A percentile compares a stretch with the other conserved stretches of the same genome.
Conservation (phyloP, 2,888 invertebrate genomes). For the Xestia sexstrigata region DNA sequence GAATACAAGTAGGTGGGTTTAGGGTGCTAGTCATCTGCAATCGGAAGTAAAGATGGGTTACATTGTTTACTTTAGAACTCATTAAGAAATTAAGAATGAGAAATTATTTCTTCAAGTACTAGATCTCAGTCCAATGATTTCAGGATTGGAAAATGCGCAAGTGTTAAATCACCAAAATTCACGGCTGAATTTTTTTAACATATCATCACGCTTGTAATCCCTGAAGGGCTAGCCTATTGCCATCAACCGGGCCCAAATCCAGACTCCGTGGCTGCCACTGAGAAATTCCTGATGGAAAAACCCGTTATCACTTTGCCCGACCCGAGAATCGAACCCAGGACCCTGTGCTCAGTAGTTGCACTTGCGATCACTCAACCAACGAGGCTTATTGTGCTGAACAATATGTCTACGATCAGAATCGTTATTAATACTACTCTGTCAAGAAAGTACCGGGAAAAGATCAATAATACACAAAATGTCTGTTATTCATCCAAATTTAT, state of each 20-base stretch:
- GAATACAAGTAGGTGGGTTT: background rate
- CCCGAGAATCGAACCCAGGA: background rate
- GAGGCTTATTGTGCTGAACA: background rate
- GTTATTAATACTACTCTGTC: too few species aligned
- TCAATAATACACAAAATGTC: too few species aligned
- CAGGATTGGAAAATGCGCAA: background rate
- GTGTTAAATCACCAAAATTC: background rate
- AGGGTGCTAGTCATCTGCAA: background rate
- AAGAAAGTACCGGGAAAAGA: too few species aligned
- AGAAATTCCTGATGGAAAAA: background rate
- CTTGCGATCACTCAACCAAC: too few species aligned
- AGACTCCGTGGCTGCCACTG: too few species aligned
- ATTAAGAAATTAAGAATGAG: background rate
- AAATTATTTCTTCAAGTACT: background rate
- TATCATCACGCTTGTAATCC: background rate
- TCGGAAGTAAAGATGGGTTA: background rate
- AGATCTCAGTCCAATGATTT: background rate
- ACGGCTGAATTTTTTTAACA: background rate
- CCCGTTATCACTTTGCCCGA: background rate
- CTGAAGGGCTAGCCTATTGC: background rate
- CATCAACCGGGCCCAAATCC: too few species aligned
- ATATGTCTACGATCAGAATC: background rate
- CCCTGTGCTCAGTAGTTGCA: too few species aligned
- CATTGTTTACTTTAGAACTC: background rate
- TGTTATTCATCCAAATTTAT: too few species aligned